phyloP scores from a whole-genome alignment of 1,140 invertebrate genomes.

The Polyergus mexicanus region DNA sequence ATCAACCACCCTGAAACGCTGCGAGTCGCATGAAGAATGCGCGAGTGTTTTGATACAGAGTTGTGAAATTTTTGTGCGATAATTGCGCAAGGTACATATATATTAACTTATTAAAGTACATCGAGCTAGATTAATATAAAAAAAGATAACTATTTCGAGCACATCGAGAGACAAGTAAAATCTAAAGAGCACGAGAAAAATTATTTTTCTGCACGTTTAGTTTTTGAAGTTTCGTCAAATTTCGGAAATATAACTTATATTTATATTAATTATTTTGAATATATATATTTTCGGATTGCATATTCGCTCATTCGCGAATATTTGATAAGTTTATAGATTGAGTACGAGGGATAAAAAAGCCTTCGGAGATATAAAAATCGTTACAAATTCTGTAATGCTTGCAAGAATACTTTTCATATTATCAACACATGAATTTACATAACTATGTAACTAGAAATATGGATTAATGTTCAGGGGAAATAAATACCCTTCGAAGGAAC shows the following conservation, averaged over 20 bases:
- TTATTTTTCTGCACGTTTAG: background rate
- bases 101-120: background rate
- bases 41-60: background rate
- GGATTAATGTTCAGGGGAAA: background rate
- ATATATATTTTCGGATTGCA: background rate
- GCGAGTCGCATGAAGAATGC: slow-evolving; percentile 29
- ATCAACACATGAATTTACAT: background rate
- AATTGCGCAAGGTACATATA: background rate
- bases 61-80: slow-evolving; percentile 14
- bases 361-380: background rate
- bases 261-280: too few relatives aligned
- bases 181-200: background rate
- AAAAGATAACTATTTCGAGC: background rate
- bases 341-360: background rate
- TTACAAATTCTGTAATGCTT: background rate
- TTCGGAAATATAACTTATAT: background rate
- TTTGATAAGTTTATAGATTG: slow-evolving; percentile 10
- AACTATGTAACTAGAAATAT: background rate
- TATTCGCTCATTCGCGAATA: background rate
- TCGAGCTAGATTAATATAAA: background rate
- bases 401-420: background rate
- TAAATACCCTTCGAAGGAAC: background rate
- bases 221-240: background rate
- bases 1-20: slow-evolving; percentile 7
- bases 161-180: background rate